These are phyloP conservation scores for Pantala flavescens DNA, from an alignment of 1,140 invertebrate genomes.

Conservation along the genomic window DNA sequence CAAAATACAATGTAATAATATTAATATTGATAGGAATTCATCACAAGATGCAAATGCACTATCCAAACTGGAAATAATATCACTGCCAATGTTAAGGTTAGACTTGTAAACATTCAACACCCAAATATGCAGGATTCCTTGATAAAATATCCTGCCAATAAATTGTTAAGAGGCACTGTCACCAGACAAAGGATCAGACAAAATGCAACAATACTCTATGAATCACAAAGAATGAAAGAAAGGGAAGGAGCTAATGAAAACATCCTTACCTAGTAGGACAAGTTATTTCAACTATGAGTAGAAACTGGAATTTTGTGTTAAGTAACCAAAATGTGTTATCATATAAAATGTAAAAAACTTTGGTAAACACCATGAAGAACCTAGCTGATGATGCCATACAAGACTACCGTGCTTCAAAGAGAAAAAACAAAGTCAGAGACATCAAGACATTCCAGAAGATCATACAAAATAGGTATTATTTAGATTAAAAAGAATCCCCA, in stretches of 20 bases:
- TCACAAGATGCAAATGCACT: slow-evolving; percentile 1
- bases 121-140: too few species aligned
- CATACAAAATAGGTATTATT: slow-evolving; percentile 7
- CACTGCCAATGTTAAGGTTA: not conserved
- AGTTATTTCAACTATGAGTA: not conserved
- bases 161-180: too few species aligned
- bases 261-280: not conserved
- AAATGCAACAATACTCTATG: slow-evolving; percentile 3
- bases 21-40: not conserved
- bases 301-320: not conserved
- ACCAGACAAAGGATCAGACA: not conserved
- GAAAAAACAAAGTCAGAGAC: not conserved
- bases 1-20: not conserved
- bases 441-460: not conserved
- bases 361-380: too few species aligned
- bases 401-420: slow-evolving; percentile 8
- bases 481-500: slow-evolving; percentile 11
- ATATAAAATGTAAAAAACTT: too few species aligned
- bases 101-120: not conserved
- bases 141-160: too few species aligned
- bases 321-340: too few species aligned
- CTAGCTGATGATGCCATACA: not conserved
- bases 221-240: not conserved
- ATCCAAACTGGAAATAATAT: not conserved
- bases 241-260: not conserved